Base-by-base conservation (phyloP, 2,888 invertebrate genomes). In the Oxycera nigricornis region DNA sequence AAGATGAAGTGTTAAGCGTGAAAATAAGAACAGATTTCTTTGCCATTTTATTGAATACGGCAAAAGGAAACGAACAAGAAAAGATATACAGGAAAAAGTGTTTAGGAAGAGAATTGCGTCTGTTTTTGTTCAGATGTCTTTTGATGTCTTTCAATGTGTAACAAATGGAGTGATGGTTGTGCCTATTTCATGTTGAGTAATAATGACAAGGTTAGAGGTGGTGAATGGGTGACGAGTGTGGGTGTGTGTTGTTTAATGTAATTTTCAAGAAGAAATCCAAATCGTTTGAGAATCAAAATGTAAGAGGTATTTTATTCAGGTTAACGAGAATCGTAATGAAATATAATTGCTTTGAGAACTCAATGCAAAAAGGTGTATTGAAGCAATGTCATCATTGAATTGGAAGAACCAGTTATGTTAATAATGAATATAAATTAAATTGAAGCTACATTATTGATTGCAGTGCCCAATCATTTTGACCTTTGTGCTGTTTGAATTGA, bases 21-120 rank as follows among this genome's bases (percentile, higher is more conserved):
- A 68, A 50, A 68, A 68, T 52, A 52, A 68, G 50, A 68, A 50
- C 52, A 68, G 52, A 68, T 65, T 65, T 65, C 65, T 20, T 65
- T 46, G 46, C 17, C 17, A 14, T 46, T 7, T 46, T 3, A 46
- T 46, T 46, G 46, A 46, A 46, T 46, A n/a, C 46, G 14, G 14
- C 3, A 46, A 46, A 35, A 35, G 6, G 35, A 46, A 46, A 46
- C 46, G 2, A 46, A 11, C 46, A 46, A 46, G 11, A 7, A 14
- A 46, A 46, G 11, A 55, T 24, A 9, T 11, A 22, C 24, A 17
- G 14, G 55, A 55, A n/a, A 17, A 31, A 30, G 26, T 35, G 67
- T 68, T 68, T 46, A 28, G 28, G n/a, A 46, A 31, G 46, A 68
- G 67, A 61, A 61, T 61, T 68, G 67, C 22, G 26, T 41, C 24